Base-by-base conservation (phyloP, 2,888 invertebrate genomes). In the Tetramorium bicarinatum region DNA sequence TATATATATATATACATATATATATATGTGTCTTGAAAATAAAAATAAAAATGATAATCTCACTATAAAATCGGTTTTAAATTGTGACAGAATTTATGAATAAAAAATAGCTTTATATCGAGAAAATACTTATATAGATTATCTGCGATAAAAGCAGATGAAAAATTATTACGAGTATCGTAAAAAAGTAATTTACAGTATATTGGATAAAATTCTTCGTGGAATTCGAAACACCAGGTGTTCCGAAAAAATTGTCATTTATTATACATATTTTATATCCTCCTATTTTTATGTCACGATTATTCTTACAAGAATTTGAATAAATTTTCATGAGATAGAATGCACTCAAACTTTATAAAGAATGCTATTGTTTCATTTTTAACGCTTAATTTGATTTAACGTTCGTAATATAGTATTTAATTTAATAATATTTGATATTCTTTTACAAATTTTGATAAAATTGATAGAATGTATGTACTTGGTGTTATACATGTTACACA, bases 161-260 rank as follows among this genome's bases (percentile, higher is more conserved):
- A 21, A 61, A n/a, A n/a, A 18, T 25, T 4, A 44, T 52, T 56
- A 3, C 6, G 15, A 25, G 6, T 56, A 38, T 11, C 4, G 9
- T 6, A 54, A 4, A 11, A 72, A 72, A 56, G 25, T 56, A 56
- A 72, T 72, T 75, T 44, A 47, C 4, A 13, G 13, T 29, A 15
- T 74, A 61, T 74, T 34, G 74, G 44, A 74, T 29, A 62, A 69
- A 52, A 25, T 29, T n/a, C 3, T 47, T 34, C 13, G 9, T 11
- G 15, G 7, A 29, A 47, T 29, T 29, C 29, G 29, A 29, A 29
- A 29, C 44, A 34, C 15, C 15, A 44, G 9, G 9, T n/a, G 44
- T 74, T 74, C 44, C 6, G 41, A 29, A 4, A 41, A 74, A 61
- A 44, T 44, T 44, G 7, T n/a, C 13, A 8, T 18, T 0, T 6